Evolutionary conservation across 2,797 vertebrate species (phyloP).

Genomic region (Spheniscus humboldti): DNA sequence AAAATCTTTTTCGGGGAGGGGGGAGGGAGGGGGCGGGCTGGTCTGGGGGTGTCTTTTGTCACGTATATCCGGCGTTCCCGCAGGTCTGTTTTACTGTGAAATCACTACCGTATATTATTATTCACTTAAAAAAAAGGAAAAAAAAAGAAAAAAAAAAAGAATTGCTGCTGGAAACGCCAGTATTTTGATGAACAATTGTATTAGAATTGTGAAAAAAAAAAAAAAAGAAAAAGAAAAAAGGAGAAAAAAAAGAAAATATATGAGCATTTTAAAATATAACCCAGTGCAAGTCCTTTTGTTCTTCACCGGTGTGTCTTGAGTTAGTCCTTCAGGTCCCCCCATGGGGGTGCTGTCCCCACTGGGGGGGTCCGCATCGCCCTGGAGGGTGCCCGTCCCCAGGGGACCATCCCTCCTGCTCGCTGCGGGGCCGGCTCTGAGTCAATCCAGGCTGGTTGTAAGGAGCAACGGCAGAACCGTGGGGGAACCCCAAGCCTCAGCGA

Average conservation of each 20-base stretch:
- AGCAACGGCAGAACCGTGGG: fast-evolving
- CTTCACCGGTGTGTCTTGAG: background rate
- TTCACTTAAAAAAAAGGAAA: slow-evolving; percentile 16
- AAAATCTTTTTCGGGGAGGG: background rate
- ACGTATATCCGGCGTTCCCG: slow-evolving; percentile 24
- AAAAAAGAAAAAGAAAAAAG: background rate
- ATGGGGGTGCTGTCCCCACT: fast-evolving
- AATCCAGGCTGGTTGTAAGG: fast-evolving
- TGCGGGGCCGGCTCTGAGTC: fast-evolving
- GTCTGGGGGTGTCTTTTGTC: slow-evolving; percentile 18
- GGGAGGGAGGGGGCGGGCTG: background rate
- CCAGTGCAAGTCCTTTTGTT: slow-evolving; percentile 33
- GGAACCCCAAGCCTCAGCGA: fast-evolving
- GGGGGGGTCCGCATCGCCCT: background rate
- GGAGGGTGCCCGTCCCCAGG: background rate
- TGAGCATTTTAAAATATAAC: slow-evolving; percentile 73
- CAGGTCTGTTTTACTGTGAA: slow-evolving; percentile 73
- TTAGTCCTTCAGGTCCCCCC: background rate
- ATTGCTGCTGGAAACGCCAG: slow-evolving; percentile 24
- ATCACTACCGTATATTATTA: slow-evolving; percentile 56
- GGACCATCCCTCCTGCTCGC: background rate
- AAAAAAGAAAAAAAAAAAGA: background rate
- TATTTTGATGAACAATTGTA: slow-evolving; percentile 61
- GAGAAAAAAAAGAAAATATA: slow-evolving; percentile 34
- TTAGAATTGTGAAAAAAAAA: slow-evolving; percentile 24